Evolutionary conservation across 2,797 vertebrate species (phyloP).

Genomic region (Hippocampus kuda): DNA sequence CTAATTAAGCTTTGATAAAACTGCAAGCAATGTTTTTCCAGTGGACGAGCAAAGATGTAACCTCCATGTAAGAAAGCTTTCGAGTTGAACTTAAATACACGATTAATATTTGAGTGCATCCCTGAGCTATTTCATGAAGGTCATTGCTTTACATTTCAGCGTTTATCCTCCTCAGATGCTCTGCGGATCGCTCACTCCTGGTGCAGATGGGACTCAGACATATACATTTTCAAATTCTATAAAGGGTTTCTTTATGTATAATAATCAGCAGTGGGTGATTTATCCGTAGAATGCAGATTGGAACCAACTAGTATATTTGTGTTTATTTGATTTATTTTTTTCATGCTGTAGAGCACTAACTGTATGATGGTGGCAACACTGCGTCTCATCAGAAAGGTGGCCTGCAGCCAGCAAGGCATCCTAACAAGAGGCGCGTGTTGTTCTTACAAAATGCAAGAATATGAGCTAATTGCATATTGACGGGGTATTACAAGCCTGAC

Average conservation of each 20-base stretch:
- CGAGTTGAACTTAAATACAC: background rate
- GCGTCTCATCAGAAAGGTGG: conserved; percentile 24
- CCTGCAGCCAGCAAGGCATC: conserved; percentile 36
- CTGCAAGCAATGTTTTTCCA: background rate
- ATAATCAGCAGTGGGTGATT: conserved; percentile 28
- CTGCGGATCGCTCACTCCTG: conserved; percentile 4
- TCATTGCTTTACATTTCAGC: conserved; percentile 8
- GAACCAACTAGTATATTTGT: conserved; percentile 14
- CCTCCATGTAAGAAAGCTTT: conserved; percentile 4
- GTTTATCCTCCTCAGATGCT: conserved; percentile 4
- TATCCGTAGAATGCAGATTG: conserved; percentile 30
- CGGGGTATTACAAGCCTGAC: conserved; percentile 18
- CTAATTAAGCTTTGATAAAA: conserved; percentile 1
- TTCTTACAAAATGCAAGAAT: conserved; percentile 33
- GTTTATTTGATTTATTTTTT: background rate
- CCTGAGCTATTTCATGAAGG: conserved; percentile 6
- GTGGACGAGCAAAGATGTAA: background rate
- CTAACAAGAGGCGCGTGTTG: conserved; percentile 42
- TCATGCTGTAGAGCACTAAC: conserved; percentile 17
- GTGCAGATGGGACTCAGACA: conserved; percentile 10
- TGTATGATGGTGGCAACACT: background rate
- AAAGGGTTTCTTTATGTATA: conserved; percentile 22
- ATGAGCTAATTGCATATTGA: conserved; percentile 48
- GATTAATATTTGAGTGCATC: conserved; percentile 1
- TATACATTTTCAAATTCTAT: conserved; percentile 17